Evolutionary conservation across 2,113 vertebrate species (phyloP), one percentile per base, ranked within the genome.

Genomic region (Ictidomys tridecemlineatus): DNA sequence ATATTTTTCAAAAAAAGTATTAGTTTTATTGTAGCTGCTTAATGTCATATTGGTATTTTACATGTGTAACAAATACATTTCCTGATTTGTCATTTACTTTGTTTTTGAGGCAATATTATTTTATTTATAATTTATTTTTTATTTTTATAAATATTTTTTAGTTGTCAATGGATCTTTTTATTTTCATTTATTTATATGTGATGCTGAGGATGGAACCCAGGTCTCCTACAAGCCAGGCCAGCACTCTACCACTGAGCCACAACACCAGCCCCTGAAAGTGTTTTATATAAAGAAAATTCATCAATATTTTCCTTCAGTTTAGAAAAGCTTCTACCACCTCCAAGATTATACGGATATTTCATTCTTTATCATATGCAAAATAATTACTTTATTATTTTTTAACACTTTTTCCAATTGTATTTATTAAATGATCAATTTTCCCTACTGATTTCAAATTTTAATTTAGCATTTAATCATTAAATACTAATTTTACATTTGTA

Each of bases 351-450:
- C 26, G 32, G 28, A 53, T 63, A 87, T 34, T n/a, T 80, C 85
- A 74, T 85, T 77, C n/a, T 78, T 78, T 77, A 83, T 58, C 20
- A 53, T 69, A 69, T 69, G 32, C 13, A 69, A 69, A 69, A 69
- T 69, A 69, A 69, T 34, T 69, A 69, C 67, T 69, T 34, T 82
- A 76, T 7, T 51, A 51, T 51, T 85, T 2, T 14, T 37, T 74
- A 89, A 14, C 32, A 53, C 34, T 92, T 82, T 45, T 61, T 22
- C 42, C 85, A 89, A 76, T 67, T 94, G 39, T 86, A 82, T 70
- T 69, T 86, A 76, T 87, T 94, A 82, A 85, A 79, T 93, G 10
- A 42, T 87, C 12, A 6, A 77, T 94, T 91, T 86, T 86, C 20
- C 32, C 32, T 61, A 76, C 8, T 69, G 10, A 70, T 70, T 70